Evolutionary conservation across 2,888 invertebrate genomes (phyloP).

Genomic region (Yponomeuta sedellus): DNA sequence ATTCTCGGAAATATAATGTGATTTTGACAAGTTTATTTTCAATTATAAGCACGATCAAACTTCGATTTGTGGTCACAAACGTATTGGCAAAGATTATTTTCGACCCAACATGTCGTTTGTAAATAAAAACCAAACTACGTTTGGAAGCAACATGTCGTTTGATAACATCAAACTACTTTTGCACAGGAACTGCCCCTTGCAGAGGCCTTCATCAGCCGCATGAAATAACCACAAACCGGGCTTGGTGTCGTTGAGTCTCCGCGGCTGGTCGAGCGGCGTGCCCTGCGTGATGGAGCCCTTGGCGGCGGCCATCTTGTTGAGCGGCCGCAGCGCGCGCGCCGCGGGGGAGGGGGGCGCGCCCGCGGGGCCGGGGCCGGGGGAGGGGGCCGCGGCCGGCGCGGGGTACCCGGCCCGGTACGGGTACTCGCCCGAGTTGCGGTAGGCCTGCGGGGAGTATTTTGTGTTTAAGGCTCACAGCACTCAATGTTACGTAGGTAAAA

Average conservation of each 20-base stretch:
- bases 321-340: conserved; percentile 39
- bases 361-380: conserved; percentile 55
- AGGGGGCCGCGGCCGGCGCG: conserved; percentile 53
- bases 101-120: too few relatives aligned
- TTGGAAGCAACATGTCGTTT: too few relatives aligned
- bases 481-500: too few relatives aligned
- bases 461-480: background rate
- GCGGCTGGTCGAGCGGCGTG: conserved; percentile 66
- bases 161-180: too few relatives aligned
- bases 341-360: conserved; percentile 52
- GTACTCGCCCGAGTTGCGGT: conserved; percentile 55
- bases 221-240: background rate
- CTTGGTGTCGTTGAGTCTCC: conserved; percentile 32
- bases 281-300: conserved; percentile 93
- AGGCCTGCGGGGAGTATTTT: conserved; percentile 32
- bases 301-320: conserved; percentile 49
- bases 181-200: too few relatives aligned
- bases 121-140: too few relatives aligned
- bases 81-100: too few relatives aligned
- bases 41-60: too few relatives aligned
- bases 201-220: too few relatives aligned
- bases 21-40: too few relatives aligned
- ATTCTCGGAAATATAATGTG: too few relatives aligned
- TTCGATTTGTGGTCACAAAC: too few relatives aligned
- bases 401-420: conserved; percentile 38